Conservation (phyloP, 2,113 vertebrate genomes). For the crab-eating macaque (Macaca fascicularis) region T2T-MFA8v1.1 NC_088384.1:67854501-67855000, state of each 20-base stretch:
- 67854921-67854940: background rate
- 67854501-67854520: conserved; percentile 21
- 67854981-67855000: background rate
- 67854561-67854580: conserved; percentile 1
- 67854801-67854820: background rate
- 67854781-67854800: background rate
- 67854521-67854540: conserved; percentile 41
- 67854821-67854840: background rate
- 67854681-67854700: background rate
- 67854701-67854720: background rate
- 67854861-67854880: background rate
- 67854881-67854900: background rate
- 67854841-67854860: background rate
- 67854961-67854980: background rate
- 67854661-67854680: background rate
- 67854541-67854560: conserved; percentile 57
- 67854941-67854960: background rate
- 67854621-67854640: conserved; percentile 6
- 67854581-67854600: background rate
- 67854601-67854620: conserved; percentile 48
- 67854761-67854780: too few relatives aligned
- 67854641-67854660: conserved; percentile 19
- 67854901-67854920: background rate
- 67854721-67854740: background rate
- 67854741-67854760: fast-evolving